Percentiles rank a stretch among this genome's conserved stretches.
These are phyloP conservation scores for Metaphire vulgaris DNA, from an alignment of 1,140 invertebrate genomes.

Conservation along the genomic window DNA sequence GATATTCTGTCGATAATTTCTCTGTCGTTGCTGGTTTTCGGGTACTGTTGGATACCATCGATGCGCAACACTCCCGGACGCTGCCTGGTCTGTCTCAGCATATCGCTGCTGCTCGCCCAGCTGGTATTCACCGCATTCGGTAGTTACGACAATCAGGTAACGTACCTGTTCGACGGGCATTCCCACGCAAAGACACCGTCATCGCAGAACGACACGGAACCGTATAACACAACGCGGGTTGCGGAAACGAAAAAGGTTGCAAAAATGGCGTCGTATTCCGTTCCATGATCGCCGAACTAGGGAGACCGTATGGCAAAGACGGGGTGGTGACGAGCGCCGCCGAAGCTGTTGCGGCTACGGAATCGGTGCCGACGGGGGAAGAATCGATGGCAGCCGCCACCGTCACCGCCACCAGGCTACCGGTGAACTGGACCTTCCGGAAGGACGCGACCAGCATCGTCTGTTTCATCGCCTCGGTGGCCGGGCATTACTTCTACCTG, in stretches of 20 bases:
- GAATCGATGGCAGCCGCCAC: no score
- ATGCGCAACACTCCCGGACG: not conserved
- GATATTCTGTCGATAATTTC: not conserved
- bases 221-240: not conserved
- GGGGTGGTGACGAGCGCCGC: no score
- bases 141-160: not conserved
- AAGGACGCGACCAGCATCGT: not conserved
- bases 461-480: conserved; percentile 29
- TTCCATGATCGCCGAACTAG: no score
- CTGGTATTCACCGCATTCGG: conserved; percentile 40
- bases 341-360: no score
- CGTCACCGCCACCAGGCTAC: no score
- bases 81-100: conserved; percentile 52
- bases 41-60: not conserved
- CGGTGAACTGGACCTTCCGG: not conserved
- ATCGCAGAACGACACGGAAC: no score
- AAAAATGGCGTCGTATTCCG: no score
- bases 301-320: no score
- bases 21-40: not conserved
- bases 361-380: no score
- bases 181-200: no score
- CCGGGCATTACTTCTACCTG: conserved; percentile 56
- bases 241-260: no score
- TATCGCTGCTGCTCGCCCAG: conserved; percentile 52
- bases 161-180: conserved; percentile 46